Base-by-base conservation (phyloP, 2,113 vertebrate species). In the Cynoglossus semilaevis region DNA sequence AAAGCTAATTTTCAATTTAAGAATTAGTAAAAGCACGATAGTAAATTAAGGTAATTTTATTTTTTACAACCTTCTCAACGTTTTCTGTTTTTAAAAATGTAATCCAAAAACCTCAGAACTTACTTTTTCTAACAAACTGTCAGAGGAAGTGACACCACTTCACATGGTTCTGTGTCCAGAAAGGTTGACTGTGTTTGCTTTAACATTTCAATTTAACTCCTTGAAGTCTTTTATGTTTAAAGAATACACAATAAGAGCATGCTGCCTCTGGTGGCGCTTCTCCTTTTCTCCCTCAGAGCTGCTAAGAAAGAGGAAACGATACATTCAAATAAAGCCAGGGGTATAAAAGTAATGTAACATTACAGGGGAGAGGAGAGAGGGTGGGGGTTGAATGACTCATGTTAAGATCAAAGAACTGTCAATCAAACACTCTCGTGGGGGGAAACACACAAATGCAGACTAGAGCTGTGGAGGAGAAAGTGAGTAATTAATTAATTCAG, bases 311-410 rank as follows among this genome's bases (percentile, higher is more conserved):
- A 52, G 42, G 34, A 11, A 13, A 37, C n/a, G 43, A 72, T 29
- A 37, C 37, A 34, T 56, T 51, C 36, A 53, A 63, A 11, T 17
- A 15, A 45, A 69, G 54, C 59, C 47, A 52, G 67, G 47, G 44
- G 46, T 65, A 53, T 60, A 50, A 60, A 73, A 37, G 62, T 58
- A 75, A 79, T 81, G 55, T 57, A 56, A 63, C 53, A 82, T 71
- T 67, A 71, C 52, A 59, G 29, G 68, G 58, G 47, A 63, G 51
- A 72, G 63, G 55, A 70, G 58, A 51, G 22, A 58, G 51, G 40
- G 46, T n/a, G 68, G 40, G 44, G 43, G 46, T 76, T 62, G 59
- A 72, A 47, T 66, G 41, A 60, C 43, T 71, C 55, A 19, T 51
- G 56, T 67, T 53, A 34, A 62, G 40, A 76, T 70, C 60, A 74